phyloP scores from a whole-genome alignment of 2,113 vertebrate species.

The Tupaia chinensis region DNA sequence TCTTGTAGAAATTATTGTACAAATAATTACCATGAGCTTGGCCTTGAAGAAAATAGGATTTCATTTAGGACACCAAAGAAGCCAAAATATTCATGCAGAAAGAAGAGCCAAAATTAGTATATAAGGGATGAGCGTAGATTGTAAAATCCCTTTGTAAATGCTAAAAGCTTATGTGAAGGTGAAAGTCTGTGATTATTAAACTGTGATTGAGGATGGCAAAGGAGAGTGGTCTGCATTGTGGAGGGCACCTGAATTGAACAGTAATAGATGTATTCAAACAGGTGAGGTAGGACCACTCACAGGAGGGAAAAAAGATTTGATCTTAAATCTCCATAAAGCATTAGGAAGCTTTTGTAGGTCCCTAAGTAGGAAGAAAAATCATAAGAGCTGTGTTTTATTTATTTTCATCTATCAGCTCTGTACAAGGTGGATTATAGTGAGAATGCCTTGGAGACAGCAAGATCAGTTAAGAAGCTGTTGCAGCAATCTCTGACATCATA shows the following conservation, averaged over 20 bases:
- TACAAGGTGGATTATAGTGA: neutral
- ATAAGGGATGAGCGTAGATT: neutral
- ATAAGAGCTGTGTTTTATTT: neutral
- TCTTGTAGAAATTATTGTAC: neutral
- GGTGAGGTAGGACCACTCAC: neutral
- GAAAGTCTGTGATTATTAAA: neutral
- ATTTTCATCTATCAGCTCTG: neutral
- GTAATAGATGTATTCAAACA: neutral
- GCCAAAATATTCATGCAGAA: neutral
- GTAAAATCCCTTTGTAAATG: neutral
- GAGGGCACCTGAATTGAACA: neutral
- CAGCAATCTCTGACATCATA: neutral
- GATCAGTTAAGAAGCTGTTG: neutral
- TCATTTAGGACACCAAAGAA: slow-evolving; percentile 13
- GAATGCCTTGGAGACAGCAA: neutral
- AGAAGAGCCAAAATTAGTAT: neutral
- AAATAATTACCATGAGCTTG: neutral
- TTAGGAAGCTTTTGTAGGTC: neutral
- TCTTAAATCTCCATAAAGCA: slow-evolving; percentile 12
- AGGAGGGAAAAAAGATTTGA: neutral
- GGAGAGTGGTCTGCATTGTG: neutral
- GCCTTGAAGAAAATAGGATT: neutral
- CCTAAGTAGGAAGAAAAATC: neutral
- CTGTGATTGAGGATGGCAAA: neutral
- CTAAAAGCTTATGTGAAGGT: neutral